These are phyloP conservation scores for Sebastes elongatus DNA, from an alignment of 2,797 vertebrate species.

Conservation along the genomic window DNA sequence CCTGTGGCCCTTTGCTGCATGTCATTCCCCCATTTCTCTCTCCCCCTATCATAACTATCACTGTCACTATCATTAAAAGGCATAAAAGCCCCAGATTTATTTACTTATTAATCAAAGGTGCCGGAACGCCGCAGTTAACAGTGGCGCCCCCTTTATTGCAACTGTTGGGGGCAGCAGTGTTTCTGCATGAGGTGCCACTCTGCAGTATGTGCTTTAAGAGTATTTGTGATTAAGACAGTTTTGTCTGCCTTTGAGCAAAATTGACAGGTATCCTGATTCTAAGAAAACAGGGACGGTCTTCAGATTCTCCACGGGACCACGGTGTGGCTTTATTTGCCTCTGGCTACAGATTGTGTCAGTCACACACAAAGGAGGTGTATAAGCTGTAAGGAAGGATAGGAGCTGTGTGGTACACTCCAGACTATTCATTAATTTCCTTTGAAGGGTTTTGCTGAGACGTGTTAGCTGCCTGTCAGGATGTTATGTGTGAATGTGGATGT, in stretches of 20 bases:
- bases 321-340: slow-evolving; percentile 20
- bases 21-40: too few relatives aligned
- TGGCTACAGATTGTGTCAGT: slow-evolving; percentile 51
- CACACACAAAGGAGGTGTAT: slow-evolving; percentile 37
- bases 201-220: not conserved
- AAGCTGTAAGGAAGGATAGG: slow-evolving; percentile 29
- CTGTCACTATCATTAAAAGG: too few relatives aligned
- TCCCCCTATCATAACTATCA: too few relatives aligned
- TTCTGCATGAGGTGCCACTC: not conserved
- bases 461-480: slow-evolving; percentile 47
- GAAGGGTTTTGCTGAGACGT: slow-evolving; percentile 56
- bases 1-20: too few relatives aligned
- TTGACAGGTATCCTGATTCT: too few relatives aligned
- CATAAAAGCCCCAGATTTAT: too few relatives aligned
- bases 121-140: too few relatives aligned
- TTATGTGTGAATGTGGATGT: not conserved
- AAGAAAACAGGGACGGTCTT: slow-evolving; percentile 3
- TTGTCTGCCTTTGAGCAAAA: not conserved
- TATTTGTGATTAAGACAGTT: not conserved
- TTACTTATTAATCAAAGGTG: too few relatives aligned
- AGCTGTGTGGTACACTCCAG: slow-evolving; percentile 28
- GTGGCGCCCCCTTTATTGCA: not conserved
- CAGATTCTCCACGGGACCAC: slow-evolving; percentile 19
- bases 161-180: not conserved
- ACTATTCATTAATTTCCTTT: slow-evolving; percentile 55